Percentiles rank a stretch among this genome's conserved stretches.
Conservation (phyloP, 2,888 invertebrate species). For the Orthosia incerta region DNA sequence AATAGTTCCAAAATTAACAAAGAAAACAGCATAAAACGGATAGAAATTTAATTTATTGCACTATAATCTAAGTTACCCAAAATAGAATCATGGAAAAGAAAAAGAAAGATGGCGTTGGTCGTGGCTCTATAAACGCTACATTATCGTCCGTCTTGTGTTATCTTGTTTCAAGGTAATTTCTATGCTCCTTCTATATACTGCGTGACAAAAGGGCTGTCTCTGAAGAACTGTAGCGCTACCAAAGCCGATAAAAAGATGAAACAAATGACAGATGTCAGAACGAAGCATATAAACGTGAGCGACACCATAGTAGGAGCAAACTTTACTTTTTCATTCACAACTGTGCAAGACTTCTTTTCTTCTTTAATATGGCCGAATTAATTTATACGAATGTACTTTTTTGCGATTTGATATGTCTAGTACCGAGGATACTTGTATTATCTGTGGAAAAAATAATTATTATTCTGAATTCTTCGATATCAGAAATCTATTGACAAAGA, state of each 20-base stretch:
- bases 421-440: slow-evolving; percentile 27
- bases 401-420: slow-evolving; percentile 14
- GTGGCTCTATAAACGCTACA: background rate
- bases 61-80: background rate
- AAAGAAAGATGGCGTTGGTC: background rate
- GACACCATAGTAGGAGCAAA: slow-evolving; percentile 33
- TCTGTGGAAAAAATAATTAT: slow-evolving; percentile 49
- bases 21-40: background rate
- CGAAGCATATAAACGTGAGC: slow-evolving; percentile 41
- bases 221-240: slow-evolving; percentile 22
- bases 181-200: slow-evolving; percentile 8
- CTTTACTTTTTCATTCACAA: background rate
- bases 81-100: background rate
- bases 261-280: slow-evolving; percentile 27
- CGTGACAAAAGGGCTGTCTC: background rate
- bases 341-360: background rate
- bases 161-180: background rate
- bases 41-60: background rate
- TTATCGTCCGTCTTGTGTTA: background rate
- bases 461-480: background rate
- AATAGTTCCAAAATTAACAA: background rate
- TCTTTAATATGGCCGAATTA: background rate
- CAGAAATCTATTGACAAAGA: slow-evolving; percentile 14
- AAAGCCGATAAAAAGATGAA: slow-evolving; percentile 35
- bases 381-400: background rate